Evolutionary conservation across 2,113 vertebrate genomes (phyloP).

Genomic region (Psophia crepitans): DNA sequence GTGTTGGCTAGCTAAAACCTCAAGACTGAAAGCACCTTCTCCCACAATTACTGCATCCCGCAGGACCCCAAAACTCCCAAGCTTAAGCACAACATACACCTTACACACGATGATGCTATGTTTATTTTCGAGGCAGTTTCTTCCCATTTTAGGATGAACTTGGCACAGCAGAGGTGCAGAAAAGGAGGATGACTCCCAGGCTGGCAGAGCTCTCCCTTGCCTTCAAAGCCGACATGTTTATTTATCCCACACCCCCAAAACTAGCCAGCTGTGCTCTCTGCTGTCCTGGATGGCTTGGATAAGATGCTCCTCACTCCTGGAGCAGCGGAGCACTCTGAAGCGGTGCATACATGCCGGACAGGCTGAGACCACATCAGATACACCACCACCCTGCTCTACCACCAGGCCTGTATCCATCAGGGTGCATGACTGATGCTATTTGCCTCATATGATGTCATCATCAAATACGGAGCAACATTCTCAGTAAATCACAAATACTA

Average conservation of each 20-base stretch:
- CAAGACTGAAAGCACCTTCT: background rate
- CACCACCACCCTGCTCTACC: background rate
- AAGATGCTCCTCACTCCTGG: rapidly evolving
- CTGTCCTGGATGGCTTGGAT: background rate
- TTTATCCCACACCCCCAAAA: background rate
- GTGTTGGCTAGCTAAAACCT: background rate
- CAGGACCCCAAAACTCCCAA: background rate
- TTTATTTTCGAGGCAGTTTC: background rate
- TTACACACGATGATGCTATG: rapidly evolving
- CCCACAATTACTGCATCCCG: background rate
- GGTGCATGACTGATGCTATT: background rate
- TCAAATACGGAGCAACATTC: background rate
- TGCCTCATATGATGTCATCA: background rate
- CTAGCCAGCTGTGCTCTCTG: rapidly evolving
- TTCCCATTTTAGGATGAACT: background rate
- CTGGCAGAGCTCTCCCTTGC: background rate
- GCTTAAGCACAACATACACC: background rate
- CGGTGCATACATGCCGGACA: rapidly evolving
- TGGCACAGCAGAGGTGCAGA: background rate
- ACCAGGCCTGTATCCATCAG: background rate
- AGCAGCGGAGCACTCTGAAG: background rate
- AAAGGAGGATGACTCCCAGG: background rate
- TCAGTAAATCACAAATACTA: background rate
- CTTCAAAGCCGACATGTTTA: background rate
- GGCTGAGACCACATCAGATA: background rate